Conservation (phyloP, 2,113 vertebrate genomes). For the Raja brachyura region DNA sequence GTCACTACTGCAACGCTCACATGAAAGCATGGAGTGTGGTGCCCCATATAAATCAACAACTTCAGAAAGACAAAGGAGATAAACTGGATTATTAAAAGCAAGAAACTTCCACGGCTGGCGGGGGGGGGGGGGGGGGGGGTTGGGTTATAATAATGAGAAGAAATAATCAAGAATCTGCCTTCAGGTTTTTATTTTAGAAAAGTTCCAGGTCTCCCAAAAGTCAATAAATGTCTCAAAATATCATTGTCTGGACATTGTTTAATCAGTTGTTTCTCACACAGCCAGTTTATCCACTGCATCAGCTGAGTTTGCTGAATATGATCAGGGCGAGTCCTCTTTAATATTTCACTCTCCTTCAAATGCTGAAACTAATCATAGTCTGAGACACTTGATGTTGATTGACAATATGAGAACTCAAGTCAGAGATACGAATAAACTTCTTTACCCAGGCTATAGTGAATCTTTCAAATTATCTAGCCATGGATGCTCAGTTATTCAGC, state of each 20-base stretch:
- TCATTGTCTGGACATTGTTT: neutral
- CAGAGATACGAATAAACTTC: too few species aligned
- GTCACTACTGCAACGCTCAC: neutral
- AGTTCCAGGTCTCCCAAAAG: neutral
- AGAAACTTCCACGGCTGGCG: neutral
- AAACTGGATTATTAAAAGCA: neutral
- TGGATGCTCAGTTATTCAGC: too few species aligned
- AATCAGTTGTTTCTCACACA: neutral
- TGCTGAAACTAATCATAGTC: neutral
- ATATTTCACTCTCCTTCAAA: neutral
- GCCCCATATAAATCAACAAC: neutral
- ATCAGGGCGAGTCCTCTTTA: neutral
- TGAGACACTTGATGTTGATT: too few species aligned
- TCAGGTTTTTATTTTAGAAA: neutral
- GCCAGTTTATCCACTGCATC: neutral
- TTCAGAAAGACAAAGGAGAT: neutral
- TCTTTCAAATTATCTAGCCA: too few species aligned
- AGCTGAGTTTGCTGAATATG: neutral
- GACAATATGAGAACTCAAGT: too few species aligned
- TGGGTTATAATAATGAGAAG: neutral
- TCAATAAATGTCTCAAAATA: neutral
- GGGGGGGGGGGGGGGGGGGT: too few species aligned
- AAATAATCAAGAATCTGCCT: neutral
- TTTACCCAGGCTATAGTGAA: too few species aligned
- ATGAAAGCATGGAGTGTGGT: neutral